A percentile compares a stretch with the other conserved stretches of the same genome.
Conservation (phyloP, 2,797 vertebrate species). For the Oreochromis mossambicus region DNA sequence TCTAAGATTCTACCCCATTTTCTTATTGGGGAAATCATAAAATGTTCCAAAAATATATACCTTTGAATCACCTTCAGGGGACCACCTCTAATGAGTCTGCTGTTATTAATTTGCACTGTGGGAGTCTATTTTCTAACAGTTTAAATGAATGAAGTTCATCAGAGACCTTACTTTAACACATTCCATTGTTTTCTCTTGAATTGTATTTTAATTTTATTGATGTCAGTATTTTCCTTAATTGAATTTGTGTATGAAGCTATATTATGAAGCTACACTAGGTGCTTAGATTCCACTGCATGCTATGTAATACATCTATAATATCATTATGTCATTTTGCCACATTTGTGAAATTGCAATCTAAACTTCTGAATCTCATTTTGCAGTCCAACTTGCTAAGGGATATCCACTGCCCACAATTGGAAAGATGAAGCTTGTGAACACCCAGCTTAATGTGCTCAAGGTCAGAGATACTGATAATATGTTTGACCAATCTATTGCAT, state of each 20-base stretch:
- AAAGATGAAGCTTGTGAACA: conserved; percentile 70
- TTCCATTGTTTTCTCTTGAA: not conserved
- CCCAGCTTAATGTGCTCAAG: conserved; percentile 16
- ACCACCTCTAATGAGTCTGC: not conserved
- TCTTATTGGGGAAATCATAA: not conserved
- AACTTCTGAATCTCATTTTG: not conserved
- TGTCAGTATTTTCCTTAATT: not conserved
- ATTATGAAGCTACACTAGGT: not conserved
- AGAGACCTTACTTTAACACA: not conserved
- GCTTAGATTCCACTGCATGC: not conserved
- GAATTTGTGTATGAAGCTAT: not conserved
- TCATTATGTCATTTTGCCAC: not conserved
- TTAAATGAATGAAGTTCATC: not conserved
- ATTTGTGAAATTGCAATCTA: not conserved
- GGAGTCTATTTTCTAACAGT: not conserved
- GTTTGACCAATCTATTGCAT: not conserved
- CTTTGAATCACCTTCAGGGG: not conserved
- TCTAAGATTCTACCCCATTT: not conserved
- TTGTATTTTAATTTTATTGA: not conserved
- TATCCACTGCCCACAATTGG: conserved; percentile 74
- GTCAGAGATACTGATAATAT: not conserved
- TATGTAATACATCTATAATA: not conserved
- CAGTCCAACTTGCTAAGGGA: conserved; percentile 66
- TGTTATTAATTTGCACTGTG: not conserved
- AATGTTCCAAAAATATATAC: not conserved